Conservation (phyloP, 2,888 invertebrate species). For the Chelonus formosanus region DNA sequence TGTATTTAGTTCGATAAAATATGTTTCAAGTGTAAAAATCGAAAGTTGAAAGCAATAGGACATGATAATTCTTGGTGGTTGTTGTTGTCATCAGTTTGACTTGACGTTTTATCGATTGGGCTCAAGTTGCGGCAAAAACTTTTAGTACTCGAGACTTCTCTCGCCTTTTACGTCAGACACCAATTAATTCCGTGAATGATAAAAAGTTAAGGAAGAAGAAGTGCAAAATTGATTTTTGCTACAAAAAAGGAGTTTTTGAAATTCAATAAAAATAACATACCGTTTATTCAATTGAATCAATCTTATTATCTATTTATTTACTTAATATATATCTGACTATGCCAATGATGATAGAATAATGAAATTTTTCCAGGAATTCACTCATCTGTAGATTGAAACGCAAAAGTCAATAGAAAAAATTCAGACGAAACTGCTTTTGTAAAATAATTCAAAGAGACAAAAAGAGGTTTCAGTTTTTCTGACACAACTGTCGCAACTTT, state of each 20-base stretch:
- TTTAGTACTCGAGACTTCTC: slow-evolving; percentile 1
- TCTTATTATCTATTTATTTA: no score
- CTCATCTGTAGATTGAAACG: slow-evolving; percentile 10
- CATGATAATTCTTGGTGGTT: slow-evolving; percentile 29
- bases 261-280: background rate
- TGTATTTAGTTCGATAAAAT: slow-evolving; percentile 20
- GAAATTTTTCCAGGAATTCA: no score
- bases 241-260: slow-evolving; percentile 42
- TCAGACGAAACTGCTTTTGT: no score
- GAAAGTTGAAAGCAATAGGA: slow-evolving; percentile 38
- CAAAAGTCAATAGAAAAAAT: slow-evolving; percentile 12
- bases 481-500: no score
- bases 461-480: background rate
- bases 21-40: slow-evolving; percentile 3
- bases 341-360: no score
- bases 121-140: background rate
- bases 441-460: background rate
- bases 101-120: background rate
- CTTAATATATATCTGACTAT: no score
- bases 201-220: background rate
- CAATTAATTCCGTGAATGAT: background rate
- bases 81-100: background rate
- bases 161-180: background rate
- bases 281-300: no score
- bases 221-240: slow-evolving; percentile 2